These are phyloP conservation scores for Osmerus eperlanus DNA, from an alignment of 2,113 vertebrate species.

Conservation along the genomic window DNA sequence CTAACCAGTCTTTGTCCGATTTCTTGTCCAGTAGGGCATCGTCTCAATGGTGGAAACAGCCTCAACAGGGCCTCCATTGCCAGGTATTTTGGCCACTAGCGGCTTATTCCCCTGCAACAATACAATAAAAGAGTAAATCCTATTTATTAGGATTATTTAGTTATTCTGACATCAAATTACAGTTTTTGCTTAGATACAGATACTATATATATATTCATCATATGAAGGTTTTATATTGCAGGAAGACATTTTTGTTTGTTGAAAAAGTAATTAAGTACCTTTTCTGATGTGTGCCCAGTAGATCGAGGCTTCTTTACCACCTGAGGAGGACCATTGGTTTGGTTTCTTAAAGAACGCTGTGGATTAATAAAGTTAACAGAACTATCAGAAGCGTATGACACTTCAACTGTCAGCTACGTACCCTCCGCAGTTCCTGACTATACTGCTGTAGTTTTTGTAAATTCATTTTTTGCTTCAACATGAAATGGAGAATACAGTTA, in stretches of 20 bases:
- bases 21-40: conserved; percentile 74
- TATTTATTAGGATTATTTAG: too few relatives aligned
- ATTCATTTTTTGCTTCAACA: too few relatives aligned
- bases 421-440: too few relatives aligned
- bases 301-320: conserved; percentile 83
- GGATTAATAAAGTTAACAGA: not conserved
- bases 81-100: conserved; percentile 87
- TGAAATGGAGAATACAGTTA: too few relatives aligned
- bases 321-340: conserved; percentile 76
- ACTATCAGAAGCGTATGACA: not conserved
- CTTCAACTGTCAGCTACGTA: not conserved
- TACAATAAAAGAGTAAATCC: not conserved
- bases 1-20: conserved; percentile 76
- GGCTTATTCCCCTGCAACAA: conserved; percentile 82
- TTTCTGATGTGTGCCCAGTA: conserved; percentile 73
- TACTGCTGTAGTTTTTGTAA: too few relatives aligned
- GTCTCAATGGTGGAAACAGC: conserved; percentile 87
- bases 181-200: too few relatives aligned
- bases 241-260: not conserved
- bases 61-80: conserved; percentile 83
- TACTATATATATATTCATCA: not conserved
- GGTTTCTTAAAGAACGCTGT: conserved; percentile 85
- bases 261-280: conserved; percentile 63
- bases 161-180: too few relatives aligned
- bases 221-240: too few relatives aligned